These are phyloP conservation scores for Mesochorus sp. DNA, from an alignment of 2,888 invertebrate species.

Conservation along the genomic window DNA sequence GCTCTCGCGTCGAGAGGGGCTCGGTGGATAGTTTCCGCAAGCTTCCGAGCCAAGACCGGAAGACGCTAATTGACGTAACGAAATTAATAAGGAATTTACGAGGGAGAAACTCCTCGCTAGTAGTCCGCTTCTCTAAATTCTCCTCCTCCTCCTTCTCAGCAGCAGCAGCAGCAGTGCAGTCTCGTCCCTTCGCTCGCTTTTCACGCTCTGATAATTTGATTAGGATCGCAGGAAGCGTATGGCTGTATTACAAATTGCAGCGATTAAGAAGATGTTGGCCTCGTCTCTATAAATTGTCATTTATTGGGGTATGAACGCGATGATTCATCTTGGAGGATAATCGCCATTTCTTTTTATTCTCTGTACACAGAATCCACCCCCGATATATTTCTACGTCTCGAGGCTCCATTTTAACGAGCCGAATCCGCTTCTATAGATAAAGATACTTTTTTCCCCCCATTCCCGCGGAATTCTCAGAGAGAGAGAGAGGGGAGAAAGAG, in stretches of 20 bases:
- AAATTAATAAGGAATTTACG: slow-evolving; percentile 62
- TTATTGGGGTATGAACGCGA: neutral
- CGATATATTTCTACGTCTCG: no score
- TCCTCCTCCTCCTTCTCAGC: neutral
- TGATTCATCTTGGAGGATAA: neutral
- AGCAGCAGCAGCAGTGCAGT: no score
- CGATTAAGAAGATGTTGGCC: slow-evolving; percentile 13
- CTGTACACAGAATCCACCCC: no score
- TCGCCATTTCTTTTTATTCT: no score
- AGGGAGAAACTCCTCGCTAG: slow-evolving; percentile 52
- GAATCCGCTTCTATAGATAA: no score
- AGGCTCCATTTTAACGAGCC: no score
- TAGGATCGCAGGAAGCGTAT: slow-evolving; percentile 50
- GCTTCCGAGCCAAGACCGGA: slow-evolving; percentile 55
- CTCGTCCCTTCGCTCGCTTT: slow-evolving; percentile 26
- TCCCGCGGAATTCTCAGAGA: no score
- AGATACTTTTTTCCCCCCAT: no score
- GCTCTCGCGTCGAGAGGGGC: slow-evolving; percentile 48
- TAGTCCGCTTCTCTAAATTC: slow-evolving; percentile 30
- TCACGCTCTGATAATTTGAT: slow-evolving; percentile 53
- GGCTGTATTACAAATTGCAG: slow-evolving; percentile 44
- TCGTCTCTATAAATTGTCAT: neutral
- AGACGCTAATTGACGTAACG: slow-evolving; percentile 62
- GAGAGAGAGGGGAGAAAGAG: no score
- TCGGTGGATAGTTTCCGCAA: slow-evolving; percentile 52